phyloP scores from a whole-genome alignment of 2,113 vertebrate species.

The Indri indri region DNA sequence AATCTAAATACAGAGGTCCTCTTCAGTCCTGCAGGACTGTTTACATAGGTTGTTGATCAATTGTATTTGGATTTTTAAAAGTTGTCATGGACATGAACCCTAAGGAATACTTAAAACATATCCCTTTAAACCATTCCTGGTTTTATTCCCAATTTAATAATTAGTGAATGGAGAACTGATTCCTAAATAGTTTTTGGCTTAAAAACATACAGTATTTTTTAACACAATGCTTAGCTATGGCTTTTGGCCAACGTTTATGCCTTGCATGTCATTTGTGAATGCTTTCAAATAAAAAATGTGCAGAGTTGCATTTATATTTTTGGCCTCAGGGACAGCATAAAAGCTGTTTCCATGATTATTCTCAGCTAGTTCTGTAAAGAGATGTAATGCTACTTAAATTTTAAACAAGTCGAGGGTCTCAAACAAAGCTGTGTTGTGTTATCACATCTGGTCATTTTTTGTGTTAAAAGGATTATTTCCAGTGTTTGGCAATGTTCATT shows the following conservation, averaged over 20 bases:
- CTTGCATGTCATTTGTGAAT: constrained; percentile 79
- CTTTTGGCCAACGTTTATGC: constrained; percentile 71
- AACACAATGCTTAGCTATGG: constrained; percentile 79
- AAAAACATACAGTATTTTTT: constrained; percentile 72
- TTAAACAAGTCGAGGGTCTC: constrained; percentile 80
- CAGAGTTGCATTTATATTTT: constrained; percentile 82
- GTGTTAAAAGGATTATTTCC: constrained; percentile 59
- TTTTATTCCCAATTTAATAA: constrained; percentile 80
- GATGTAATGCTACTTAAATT: constrained; percentile 78
- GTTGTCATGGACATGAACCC: neutral
- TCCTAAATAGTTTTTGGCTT: constrained; percentile 82
- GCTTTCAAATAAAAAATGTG: constrained; percentile 83
- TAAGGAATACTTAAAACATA: neutral
- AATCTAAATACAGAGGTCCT: neutral
- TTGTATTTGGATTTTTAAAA: constrained; percentile 25
- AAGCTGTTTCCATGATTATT: constrained; percentile 78
- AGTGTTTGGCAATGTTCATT: constrained; percentile 55
- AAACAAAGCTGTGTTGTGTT: constrained; percentile 78
- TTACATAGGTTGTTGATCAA: neutral
- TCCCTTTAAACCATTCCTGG: constrained; percentile 37
- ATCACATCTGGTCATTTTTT: constrained; percentile 77
- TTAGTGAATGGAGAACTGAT: constrained; percentile 73
- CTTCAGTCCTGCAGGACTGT: neutral
- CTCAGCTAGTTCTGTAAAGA: constrained; percentile 75
- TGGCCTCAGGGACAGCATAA: constrained; percentile 76